Conservation (phyloP, 1,140 invertebrate species). For the honey bee (Apis mellifera) region DNA sequence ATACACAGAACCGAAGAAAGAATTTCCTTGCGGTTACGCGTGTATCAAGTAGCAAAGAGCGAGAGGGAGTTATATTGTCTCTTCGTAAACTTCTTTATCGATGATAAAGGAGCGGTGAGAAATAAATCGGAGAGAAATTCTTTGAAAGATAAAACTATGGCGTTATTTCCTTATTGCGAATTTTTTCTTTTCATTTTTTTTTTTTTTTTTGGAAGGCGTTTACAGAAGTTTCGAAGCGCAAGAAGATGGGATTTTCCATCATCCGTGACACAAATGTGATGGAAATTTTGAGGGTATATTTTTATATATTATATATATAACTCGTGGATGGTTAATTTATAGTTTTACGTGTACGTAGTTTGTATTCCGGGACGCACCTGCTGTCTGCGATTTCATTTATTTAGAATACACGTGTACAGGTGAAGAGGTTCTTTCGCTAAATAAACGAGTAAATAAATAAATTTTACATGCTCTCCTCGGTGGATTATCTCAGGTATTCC, state of each 20-base stretch:
- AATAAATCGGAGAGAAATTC: too few species aligned
- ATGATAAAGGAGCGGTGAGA: too few species aligned
- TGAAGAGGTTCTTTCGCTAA: not conserved
- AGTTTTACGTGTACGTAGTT: not conserved
- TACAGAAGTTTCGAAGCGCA: too few species aligned
- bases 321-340: not conserved
- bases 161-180: too few species aligned
- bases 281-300: too few species aligned
- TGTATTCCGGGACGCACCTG: conserved; percentile 7
- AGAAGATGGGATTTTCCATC: too few species aligned
- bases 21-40: not conserved
- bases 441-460: conserved; percentile 22
- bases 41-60: too few species aligned
- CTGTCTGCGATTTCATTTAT: conserved; percentile 27
- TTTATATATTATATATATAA: too few species aligned
- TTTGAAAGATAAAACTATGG: too few species aligned
- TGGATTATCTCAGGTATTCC: conserved; percentile 4
- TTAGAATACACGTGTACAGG: conserved; percentile 7
- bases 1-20: not conserved
- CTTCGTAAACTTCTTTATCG: conserved; percentile 1
- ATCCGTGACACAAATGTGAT: too few species aligned
- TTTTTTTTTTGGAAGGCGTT: too few species aligned
- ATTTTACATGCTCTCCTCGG: conserved; percentile 1
- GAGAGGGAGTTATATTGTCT: not conserved
- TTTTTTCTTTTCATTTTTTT: too few species aligned